These are phyloP conservation scores for Oostethus manadensis DNA, from an alignment of 2,113 vertebrate species.

Conservation along the genomic window DNA sequence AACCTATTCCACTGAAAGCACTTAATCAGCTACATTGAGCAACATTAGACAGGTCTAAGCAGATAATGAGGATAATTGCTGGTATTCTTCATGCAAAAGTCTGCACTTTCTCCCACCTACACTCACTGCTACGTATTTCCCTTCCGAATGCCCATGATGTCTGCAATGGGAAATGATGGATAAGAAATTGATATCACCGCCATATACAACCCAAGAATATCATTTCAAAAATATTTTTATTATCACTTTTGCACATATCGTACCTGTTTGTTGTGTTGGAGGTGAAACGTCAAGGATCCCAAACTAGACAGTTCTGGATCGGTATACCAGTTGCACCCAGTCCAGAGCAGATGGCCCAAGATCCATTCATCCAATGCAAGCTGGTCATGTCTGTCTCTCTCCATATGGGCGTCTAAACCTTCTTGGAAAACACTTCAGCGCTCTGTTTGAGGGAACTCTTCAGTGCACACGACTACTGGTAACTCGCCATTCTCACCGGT, in stretches of 20 bases:
- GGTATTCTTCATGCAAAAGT: background rate
- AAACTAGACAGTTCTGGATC: no score
- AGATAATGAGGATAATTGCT: background rate
- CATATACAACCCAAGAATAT: background rate
- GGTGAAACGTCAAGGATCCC: no score
- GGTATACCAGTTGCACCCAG: constrained; percentile 14
- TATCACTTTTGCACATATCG: constrained; percentile 7
- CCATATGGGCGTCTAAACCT: constrained; percentile 59
- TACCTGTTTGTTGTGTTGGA: background rate
- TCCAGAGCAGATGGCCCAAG: constrained; percentile 65
- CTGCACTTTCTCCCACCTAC: background rate
- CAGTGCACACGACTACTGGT: constrained; percentile 11
- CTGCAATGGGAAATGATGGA: background rate
- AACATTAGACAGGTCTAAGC: background rate
- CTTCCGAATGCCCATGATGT: background rate
- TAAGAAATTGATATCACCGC: background rate
- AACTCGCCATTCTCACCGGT: background rate
- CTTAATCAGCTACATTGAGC: background rate
- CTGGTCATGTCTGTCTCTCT: constrained; percentile 69
- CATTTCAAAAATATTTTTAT: background rate
- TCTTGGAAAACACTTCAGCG: constrained; percentile 41
- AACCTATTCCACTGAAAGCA: background rate
- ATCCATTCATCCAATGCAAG: constrained; percentile 60
- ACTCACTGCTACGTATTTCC: background rate
- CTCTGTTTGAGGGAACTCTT: background rate